A percentile compares a stretch with the other conserved stretches of the same genome.
These are phyloP conservation scores for Nasonia oneida DNA, from an alignment of 2,888 invertebrate genomes.

Conservation along the genomic window DNA sequence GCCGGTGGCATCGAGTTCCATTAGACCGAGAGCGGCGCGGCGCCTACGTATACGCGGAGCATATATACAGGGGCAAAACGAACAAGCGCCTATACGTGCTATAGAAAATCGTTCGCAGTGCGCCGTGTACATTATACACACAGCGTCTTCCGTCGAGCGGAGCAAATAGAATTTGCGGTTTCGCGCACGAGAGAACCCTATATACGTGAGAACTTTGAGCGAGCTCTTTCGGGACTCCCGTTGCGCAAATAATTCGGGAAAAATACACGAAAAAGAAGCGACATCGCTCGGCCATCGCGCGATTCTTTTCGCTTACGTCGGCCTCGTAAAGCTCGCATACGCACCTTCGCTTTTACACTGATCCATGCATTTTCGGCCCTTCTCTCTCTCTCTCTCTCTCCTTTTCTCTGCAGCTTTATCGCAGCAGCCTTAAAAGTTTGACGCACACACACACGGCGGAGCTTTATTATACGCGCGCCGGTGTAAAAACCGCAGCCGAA, in stretches of 20 bases:
- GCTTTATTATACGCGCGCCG: not conserved
- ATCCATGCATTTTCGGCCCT: slow-evolving; percentile 38
- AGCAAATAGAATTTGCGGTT: slow-evolving; percentile 76
- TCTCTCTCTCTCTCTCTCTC: not conserved
- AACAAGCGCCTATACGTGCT: slow-evolving; percentile 51
- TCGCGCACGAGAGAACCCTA: slow-evolving; percentile 15
- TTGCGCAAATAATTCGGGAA: not conserved
- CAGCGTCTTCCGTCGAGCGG: slow-evolving; percentile 69
- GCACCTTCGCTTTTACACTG: slow-evolving; percentile 25
- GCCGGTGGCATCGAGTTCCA: slow-evolving; percentile 69
- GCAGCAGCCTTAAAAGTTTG: slow-evolving; percentile 42
- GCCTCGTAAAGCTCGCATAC: slow-evolving; percentile 14
- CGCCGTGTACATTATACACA: slow-evolving; percentile 4
- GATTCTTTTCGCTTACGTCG: slow-evolving; percentile 28
- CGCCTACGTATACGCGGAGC: not conserved
- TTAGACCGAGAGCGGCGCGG: slow-evolving; percentile 66
- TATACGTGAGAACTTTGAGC: not conserved
- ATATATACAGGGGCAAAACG: slow-evolving; percentile 64
- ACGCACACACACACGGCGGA: slow-evolving; percentile 6
- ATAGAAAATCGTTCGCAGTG: slow-evolving; percentile 57
- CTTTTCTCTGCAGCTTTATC: slow-evolving; percentile 34
- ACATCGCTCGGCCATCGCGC: not conserved
- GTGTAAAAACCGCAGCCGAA: slow-evolving; percentile 23
- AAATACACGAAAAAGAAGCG: not conserved
- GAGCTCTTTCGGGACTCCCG: not conserved